Percentiles rank a stretch among this genome's conserved stretches.
Evolutionary conservation across 1,140 invertebrate species (phyloP).

Genomic region (Anoplolepis gracilipes): DNA sequence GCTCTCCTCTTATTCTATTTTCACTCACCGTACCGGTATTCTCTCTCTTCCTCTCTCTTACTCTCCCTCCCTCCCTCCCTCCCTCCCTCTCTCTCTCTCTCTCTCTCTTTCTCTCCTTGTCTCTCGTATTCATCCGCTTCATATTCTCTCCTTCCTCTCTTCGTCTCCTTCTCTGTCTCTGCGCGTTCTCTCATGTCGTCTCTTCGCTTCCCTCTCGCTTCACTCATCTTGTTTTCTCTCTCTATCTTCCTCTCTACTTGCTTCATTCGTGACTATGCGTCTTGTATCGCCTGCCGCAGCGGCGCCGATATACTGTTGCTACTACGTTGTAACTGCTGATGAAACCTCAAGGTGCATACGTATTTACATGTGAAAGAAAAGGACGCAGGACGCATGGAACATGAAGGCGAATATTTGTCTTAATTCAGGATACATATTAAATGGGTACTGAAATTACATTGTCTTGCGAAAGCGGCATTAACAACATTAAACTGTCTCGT

Average conservation of each 20-base stretch:
- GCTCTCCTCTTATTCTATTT: conserved; percentile 54
- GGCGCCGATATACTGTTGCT: conserved; percentile 37
- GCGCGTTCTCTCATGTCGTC: not conserved
- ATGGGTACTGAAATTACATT: conserved; percentile 14
- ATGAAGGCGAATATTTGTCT: conserved; percentile 35
- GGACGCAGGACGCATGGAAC: not conserved
- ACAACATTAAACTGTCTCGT: conserved; percentile 3
- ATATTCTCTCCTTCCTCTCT: conserved; percentile 33
- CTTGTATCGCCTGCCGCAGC: conserved; percentile 50
- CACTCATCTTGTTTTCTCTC: conserved; percentile 21
- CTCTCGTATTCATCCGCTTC: not conserved
- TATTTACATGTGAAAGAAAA: conserved; percentile 19
- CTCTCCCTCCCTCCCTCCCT: not conserved
- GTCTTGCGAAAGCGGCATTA: conserved; percentile 12
- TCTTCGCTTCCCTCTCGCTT: conserved; percentile 5
- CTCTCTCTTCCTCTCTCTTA: conserved; percentile 22
- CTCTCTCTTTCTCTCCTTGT: not conserved
- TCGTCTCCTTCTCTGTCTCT: conserved; percentile 28
- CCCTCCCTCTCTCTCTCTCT: not conserved
- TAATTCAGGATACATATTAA: conserved; percentile 17
- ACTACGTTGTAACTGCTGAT: conserved; percentile 28
- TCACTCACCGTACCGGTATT: conserved; percentile 49
- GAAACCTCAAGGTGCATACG: conserved; percentile 46
- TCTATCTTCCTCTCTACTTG: conserved; percentile 29
- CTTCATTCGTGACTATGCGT: conserved; percentile 55